Percentiles rank a stretch among this genome's conserved stretches.
Evolutionary conservation across 2,888 invertebrate genomes (phyloP).

Genomic region (Stenotaenia linearis): DNA sequence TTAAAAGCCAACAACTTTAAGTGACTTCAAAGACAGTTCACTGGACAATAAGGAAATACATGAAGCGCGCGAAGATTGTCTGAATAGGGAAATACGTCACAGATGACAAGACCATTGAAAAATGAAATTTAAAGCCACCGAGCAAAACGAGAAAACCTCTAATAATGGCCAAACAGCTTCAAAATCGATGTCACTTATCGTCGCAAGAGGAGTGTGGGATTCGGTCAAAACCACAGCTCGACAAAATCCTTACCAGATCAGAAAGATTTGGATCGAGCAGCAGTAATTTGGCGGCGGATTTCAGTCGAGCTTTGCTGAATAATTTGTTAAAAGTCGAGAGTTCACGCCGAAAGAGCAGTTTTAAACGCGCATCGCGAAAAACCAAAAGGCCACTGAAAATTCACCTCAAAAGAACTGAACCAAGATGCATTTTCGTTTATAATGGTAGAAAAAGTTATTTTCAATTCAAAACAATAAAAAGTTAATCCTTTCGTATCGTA

Average conservation of each 20-base stretch:
- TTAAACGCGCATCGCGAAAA: no score
- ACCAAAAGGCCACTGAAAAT: no score
- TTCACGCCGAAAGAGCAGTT: no score
- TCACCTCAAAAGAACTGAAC: no score
- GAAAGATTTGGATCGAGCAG: background rate
- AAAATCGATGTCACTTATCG: background rate
- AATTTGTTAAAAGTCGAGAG: background rate
- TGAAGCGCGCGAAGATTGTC: background rate
- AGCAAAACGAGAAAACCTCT: no score
- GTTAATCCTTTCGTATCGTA: no score
- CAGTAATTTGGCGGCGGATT: background rate
- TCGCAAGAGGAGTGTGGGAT: background rate
- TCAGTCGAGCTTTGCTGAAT: conserved; percentile 7
- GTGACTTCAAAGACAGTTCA: no score
- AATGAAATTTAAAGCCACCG: no score
- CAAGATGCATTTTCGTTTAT: no score
- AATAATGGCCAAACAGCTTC: background rate
- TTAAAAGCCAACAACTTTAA: no score
- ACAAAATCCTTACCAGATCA: background rate
- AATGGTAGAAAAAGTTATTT: background rate
- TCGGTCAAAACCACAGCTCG: background rate
- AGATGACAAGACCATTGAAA: background rate
- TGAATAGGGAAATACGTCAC: no score
- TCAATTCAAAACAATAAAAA: background rate
- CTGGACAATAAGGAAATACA: background rate